Evolutionary conservation across 2,888 invertebrate species (phyloP), one percentile per base, ranked within the genome.

Genomic region (Cyaniris semiargus): DNA sequence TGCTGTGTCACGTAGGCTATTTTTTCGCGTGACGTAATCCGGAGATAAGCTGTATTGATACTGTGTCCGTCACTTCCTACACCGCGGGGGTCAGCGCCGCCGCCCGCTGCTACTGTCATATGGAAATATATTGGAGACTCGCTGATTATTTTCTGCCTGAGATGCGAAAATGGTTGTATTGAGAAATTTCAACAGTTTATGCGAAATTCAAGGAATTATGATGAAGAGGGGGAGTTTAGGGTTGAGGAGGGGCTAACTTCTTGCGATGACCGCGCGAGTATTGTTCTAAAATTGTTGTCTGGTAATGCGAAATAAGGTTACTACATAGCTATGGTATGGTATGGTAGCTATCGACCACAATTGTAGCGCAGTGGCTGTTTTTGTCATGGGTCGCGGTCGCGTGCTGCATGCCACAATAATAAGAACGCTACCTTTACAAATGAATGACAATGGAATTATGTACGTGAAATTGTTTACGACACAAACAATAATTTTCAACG

Each of bases 1-100:
- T 83, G 82, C 83, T 78, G 78, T 77, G 80, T 81, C 83, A 83
- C 83, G 83, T 79, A 77, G 79, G 77, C 77, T 72, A 80, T 82
- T 82, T 83, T 82, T 83, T 81, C 78, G 75, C 70, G 72, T 72
- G 72, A 76, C 80, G 80, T 81, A 82, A 82, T 81, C 81, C 80
- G 76, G 78, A 77, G 86, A 87, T 90, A 90, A 90, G 88, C 91
- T 86, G 86, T 87, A 90, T 90, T 90, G 90, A 91, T 91, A 87
- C 86, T 86, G 85, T 82, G 87, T 87, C 85, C 85, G 86, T 85
- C 85, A 79, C 84, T 87, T 86, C 88, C 88, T 85, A 82, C 87
- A 81, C 85, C 84, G 38, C 76, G 84, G 89, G 89, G 86, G 86
- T 83, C 83, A 80, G 80, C 79, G 82, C 82, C 84, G 85, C 82